Evolutionary conservation across 2,797 vertebrate genomes (phyloP), one percentile per base, ranked within the genome.

Genomic region (Vireo griseus): DNA sequence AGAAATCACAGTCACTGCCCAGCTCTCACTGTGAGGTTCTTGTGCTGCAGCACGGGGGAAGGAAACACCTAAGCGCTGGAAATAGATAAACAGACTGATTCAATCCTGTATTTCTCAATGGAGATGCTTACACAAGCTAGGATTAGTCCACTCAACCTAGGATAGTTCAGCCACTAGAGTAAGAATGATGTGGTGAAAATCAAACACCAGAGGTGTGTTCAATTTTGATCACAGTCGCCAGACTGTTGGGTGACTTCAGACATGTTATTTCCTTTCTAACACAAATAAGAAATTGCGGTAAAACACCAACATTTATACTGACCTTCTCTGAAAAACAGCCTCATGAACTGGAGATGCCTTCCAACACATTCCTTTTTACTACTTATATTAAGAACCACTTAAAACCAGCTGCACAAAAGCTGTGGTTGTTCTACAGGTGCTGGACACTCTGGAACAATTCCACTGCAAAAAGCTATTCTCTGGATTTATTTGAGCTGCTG

Each of bases 331-430:
- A 63, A 71, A 71, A 80, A 25, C 20, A 67, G 26, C 25, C 20
- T 67, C 59, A 63, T 1, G 2, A 81, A 84, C 3, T 28, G 20
- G 40, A 91, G 45, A 65, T 18, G 10, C 33, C 22, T 63, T 78
- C 25, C 37, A 48, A 35, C 10, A 67, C 14, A 40, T 52, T 20
- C 20, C 9, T 16, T 25, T 63, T 52, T 37, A 59, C 40, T 25
- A 74, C 0, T 0, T 6, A 24, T 17, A 59, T 35, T 40, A 74
- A 37, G 6, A 47, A 77, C 16, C 11, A 51, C 12, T 40, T 66
- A 55, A 54, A 80, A 71, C 3, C 2, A 3, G 8, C 10, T 37
- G 33, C 10, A 51, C 33, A 59, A 48, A 84, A 51, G 12, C 2
- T 63, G 31, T 15, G 12, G 48, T 51, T 88, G 50, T 31, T 59